These are phyloP conservation scores for Oophaga sylvatica DNA, from an alignment of 2,797 vertebrate genomes.

Conservation along the genomic window DNA sequence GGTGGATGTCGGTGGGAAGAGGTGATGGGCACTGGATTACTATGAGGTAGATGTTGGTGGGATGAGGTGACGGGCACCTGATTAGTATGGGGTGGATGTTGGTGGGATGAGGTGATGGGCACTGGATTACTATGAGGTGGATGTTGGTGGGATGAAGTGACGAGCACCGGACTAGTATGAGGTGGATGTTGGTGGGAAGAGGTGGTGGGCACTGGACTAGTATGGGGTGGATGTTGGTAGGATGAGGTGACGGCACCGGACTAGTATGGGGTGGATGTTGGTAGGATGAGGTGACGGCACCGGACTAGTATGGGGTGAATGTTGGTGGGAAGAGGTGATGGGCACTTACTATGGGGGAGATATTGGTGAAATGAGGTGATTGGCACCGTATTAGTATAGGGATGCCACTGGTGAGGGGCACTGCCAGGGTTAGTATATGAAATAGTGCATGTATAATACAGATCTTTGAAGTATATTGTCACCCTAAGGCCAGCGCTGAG, in stretches of 20 bases:
- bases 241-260: background rate
- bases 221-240: background rate
- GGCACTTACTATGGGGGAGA: background rate
- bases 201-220: background rate
- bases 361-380: background rate
- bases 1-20: background rate
- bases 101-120: background rate
- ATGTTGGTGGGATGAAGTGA: background rate
- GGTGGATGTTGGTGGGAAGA: background rate
- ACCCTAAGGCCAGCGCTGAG: constrained; percentile 86
- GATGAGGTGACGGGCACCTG: background rate
- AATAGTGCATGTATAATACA: no score
- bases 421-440: background rate
- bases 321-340: background rate
- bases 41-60: background rate
- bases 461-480: constrained; percentile 17
- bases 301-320: background rate
- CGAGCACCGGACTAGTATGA: background rate
- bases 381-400: background rate
- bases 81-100: background rate
- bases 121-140: background rate
- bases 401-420: background rate
- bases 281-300: background rate
- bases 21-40: background rate
- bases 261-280: background rate